Evolutionary conservation across 2,113 vertebrate genomes (phyloP).

Genomic region (Alexandromys fortis): DNA sequence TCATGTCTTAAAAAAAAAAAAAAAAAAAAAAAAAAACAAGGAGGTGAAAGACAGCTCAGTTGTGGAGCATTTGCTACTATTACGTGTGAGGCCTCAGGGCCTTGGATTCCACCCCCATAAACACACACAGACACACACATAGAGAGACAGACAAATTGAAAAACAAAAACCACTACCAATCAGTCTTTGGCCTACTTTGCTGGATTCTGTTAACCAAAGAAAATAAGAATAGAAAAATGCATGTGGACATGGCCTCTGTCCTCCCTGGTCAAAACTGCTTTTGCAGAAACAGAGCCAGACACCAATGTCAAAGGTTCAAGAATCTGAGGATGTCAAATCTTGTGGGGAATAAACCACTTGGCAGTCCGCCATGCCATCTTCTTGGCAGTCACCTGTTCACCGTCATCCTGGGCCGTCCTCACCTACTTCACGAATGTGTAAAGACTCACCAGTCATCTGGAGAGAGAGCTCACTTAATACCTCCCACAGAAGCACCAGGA

Average conservation of each 20-base stretch:
- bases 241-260: not conserved
- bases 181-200: not conserved
- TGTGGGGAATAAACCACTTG: not conserved
- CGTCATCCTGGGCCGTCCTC: not conserved
- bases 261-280: not conserved
- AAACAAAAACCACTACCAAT: conserved; percentile 30
- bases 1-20: not conserved
- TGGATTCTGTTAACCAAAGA: conserved; percentile 39
- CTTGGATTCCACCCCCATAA: not conserved
- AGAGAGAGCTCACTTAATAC: too few species aligned
- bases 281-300: not conserved
- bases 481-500: not conserved
- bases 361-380: not conserved
- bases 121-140: not conserved
- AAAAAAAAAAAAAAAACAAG: not conserved
- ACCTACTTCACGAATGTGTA: not conserved
- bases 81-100: not conserved
- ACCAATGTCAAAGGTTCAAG: conserved; percentile 20
- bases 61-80: not conserved
- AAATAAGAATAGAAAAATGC: conserved; percentile 27
- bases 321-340: conserved; percentile 15
- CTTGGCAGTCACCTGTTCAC: not conserved
- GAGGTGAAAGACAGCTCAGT: not conserved
- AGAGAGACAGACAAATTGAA: not conserved
- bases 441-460: not conserved